phyloP scores from a whole-genome alignment of 1,140 invertebrate genomes.

The Aphaenogaster ashmeadi region DNA sequence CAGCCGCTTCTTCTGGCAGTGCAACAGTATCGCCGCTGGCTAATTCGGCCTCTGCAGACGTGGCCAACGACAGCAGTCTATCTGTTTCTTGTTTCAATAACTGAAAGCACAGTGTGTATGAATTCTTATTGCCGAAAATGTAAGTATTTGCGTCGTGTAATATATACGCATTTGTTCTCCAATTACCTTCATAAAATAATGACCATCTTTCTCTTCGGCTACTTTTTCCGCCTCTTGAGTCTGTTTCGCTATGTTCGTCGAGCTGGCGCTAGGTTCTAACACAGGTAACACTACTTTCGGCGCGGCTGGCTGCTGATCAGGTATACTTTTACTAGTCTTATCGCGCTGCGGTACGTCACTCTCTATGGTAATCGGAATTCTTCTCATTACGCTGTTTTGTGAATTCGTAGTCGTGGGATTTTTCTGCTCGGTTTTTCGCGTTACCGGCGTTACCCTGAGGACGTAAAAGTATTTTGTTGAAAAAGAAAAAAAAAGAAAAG shows the following conservation, averaged over 20 bases:
- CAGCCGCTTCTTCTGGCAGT: slow-evolving; percentile 93
- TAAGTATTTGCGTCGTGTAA: not conserved
- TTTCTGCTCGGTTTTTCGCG: slow-evolving; percentile 66
- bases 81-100: slow-evolving; percentile 92
- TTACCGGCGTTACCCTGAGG: slow-evolving; percentile 63
- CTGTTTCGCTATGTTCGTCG: slow-evolving; percentile 78
- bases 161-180: not conserved
- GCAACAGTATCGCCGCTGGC: slow-evolving; percentile 79
- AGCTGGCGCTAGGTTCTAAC: slow-evolving; percentile 80
- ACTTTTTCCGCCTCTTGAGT: slow-evolving; percentile 73
- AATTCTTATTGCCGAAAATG: not conserved
- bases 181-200: slow-evolving; percentile 90
- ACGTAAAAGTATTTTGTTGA: not conserved
- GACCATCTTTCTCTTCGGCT: slow-evolving; percentile 89
- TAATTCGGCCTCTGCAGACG: slow-evolving; percentile 90
- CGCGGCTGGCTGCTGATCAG: slow-evolving; percentile 86
- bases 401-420: slow-evolving; percentile 17
- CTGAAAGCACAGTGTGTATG: slow-evolving; percentile 75
- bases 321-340: slow-evolving; percentile 79
- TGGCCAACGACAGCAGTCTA: slow-evolving; percentile 90
- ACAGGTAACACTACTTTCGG: slow-evolving; percentile 86
- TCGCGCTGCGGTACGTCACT: slow-evolving; percentile 50
- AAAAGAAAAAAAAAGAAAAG: not conserved
- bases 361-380: slow-evolving; percentile 48
- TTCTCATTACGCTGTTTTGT: slow-evolving; percentile 40